Base-by-base conservation (phyloP, 1,140 invertebrate genomes). In the Habropoda laboriosa region DNA sequence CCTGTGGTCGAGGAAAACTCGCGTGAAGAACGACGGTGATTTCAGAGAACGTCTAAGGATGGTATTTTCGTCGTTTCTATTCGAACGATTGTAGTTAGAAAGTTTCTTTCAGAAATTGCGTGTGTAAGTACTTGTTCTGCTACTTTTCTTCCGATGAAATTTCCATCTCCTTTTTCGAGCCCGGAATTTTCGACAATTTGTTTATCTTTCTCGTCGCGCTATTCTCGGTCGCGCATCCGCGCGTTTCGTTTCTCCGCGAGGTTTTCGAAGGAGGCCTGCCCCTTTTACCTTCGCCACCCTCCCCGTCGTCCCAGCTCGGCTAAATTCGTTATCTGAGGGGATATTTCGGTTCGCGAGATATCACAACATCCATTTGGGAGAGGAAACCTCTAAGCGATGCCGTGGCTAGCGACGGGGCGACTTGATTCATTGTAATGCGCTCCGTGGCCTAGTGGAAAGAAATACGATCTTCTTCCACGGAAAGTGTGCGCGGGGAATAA, bases 281-380 rank as follows among this genome's bases (percentile, higher is more conserved):
- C 40, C 38, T 30, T 47, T 42, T 40, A 79, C 61, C 75, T 82
- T 79, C 70, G 81, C 55, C 45, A 64, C 49, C 42, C 49, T 10
- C 55, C 49, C 49, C 24, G n/a, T n/a, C n/a, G n/a, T 64, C 30
- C 18, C 32, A 18, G 30, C 71, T 49, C n/a, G 24, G 53, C 72
- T 86, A 86, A 83, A 86, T 83, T 45, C 58, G 58, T 86, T 86
- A 80, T 86, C 83, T 75, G 12, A 16, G 27, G 47, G 49, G 64
- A 67, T 83, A 86, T 86, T 86, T 72, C 16, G 72, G 85, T 18
- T n/a, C 45, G 12, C 74, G 38, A 70, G 68, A 83, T 86, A 86
- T 80, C 83, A 53, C 83, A 83, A 80, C 76, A 55, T 53, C 47
- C 77, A 68, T 76, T 82, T 63, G 38, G 75, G 10, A 64, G 47